phyloP scores from a whole-genome alignment of 2,113 vertebrate species.

The Istiophorus platypterus region DNA sequence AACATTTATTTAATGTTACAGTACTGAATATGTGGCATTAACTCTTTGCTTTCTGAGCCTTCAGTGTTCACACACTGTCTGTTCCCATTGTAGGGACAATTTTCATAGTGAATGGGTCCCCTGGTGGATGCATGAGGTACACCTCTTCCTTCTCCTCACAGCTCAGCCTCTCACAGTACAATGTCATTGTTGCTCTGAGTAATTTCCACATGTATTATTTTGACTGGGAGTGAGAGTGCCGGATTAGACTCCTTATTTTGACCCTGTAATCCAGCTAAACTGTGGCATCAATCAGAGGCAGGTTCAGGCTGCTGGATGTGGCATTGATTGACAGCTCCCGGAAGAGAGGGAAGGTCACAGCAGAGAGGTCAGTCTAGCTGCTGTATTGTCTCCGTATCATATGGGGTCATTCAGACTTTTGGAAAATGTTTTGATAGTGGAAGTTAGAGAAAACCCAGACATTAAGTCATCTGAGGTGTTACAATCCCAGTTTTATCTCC shows the following conservation, averaged over 20 bases:
- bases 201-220: slow-evolving; percentile 34
- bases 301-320: neutral
- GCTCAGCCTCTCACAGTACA: slow-evolving; percentile 3
- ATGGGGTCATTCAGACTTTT: slow-evolving; percentile 17
- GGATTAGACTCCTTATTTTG: slow-evolving; percentile 44
- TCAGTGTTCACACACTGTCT: neutral
- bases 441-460: slow-evolving; percentile 22
- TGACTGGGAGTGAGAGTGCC: slow-evolving; percentile 15
- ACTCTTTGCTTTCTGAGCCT: slow-evolving; percentile 5
- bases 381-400: neutral
- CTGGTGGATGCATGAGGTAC: slow-evolving; percentile 51
- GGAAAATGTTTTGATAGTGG: slow-evolving; percentile 11
- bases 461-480: slow-evolving; percentile 30
- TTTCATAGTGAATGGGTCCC: slow-evolving; percentile 76
- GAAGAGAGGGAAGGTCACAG: slow-evolving; percentile 22
- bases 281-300: slow-evolving; percentile 48
- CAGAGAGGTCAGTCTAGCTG: neutral
- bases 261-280: slow-evolving; percentile 59
- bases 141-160: neutral
- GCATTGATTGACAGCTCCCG: slow-evolving; percentile 42
- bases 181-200: slow-evolving; percentile 29
- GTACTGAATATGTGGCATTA: neutral
- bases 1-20: neutral
- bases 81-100: neutral
- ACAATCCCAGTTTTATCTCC: slow-evolving; percentile 5